Conservation (phyloP, 2,888 invertebrate genomes). For the Glyphotaelius pellucidus region DNA sequence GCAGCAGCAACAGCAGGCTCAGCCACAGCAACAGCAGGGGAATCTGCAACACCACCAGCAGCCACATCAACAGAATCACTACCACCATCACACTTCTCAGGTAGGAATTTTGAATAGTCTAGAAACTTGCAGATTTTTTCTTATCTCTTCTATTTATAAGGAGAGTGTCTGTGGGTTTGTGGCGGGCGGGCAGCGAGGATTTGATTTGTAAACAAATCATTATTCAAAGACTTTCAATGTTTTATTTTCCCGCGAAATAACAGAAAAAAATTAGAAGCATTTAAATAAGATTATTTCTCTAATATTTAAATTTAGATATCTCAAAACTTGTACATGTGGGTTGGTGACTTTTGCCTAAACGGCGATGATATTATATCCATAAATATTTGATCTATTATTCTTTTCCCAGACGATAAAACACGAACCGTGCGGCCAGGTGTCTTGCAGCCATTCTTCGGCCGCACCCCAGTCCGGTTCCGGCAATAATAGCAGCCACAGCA, state of each 20-base stretch:
- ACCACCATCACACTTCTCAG: slow-evolving; percentile 68
- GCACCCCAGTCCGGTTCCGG: not conserved
- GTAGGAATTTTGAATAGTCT: slow-evolving; percentile 22
- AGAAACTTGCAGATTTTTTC: not conserved
- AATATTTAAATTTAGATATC: not conserved
- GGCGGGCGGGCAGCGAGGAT: too few relatives aligned
- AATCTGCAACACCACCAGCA: slow-evolving; percentile 50
- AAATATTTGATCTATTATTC: slow-evolving; percentile 18
- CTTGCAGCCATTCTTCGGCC: slow-evolving; percentile 59
- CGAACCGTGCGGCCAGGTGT: slow-evolving; percentile 65
- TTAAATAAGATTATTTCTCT: not conserved
- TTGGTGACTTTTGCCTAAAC: too few relatives aligned
- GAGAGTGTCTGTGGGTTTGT: too few relatives aligned
- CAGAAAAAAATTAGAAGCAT: too few relatives aligned
- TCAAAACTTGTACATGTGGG: too few relatives aligned
- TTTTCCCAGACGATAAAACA: slow-evolving; percentile 66
- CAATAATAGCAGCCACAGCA: slow-evolving; percentile 5
- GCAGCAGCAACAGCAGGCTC: slow-evolving; percentile 66
- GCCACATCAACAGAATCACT: slow-evolving; percentile 63
- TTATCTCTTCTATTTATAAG: not conserved
- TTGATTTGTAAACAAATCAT: too few relatives aligned
- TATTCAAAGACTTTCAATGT: too few relatives aligned
- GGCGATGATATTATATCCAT: not conserved
- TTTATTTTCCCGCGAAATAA: too few relatives aligned
- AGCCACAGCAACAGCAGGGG: slow-evolving; percentile 62